Evolutionary conservation across 2,888 invertebrate species (phyloP).

Genomic region (Zygaena filipendulae): DNA sequence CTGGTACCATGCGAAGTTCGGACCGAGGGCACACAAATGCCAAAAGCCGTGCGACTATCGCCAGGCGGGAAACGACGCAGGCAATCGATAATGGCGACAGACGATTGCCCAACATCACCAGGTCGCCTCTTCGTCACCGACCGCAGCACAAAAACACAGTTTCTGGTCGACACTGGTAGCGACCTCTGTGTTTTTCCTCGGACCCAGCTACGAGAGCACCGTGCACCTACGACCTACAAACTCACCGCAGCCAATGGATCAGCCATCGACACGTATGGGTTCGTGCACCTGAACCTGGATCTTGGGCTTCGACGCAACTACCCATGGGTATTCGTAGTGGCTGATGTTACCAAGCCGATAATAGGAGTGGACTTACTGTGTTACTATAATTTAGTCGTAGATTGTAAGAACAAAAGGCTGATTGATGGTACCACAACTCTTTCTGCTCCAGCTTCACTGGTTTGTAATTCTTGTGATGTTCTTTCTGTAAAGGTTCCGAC

Average conservation of each 20-base stretch:
- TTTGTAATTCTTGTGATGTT: constrained; percentile 7
- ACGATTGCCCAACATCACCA: constrained; percentile 2
- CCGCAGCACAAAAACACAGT: constrained; percentile 2
- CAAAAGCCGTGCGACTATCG: constrained; percentile 10
- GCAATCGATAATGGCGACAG: too few relatives aligned
- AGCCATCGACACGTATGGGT: constrained; percentile 20
- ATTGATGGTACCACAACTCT: not conserved
- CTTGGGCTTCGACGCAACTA: constrained; percentile 19
- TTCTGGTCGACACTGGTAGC: too few relatives aligned
- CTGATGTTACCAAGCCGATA: constrained; percentile 21
- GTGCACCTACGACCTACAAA: too few relatives aligned
- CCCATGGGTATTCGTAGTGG: constrained; percentile 20
- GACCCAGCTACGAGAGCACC: too few relatives aligned
- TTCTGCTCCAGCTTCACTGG: not conserved
- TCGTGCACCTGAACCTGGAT: constrained; percentile 13
- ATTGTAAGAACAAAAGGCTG: not conserved
- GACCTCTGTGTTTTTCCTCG: constrained; percentile 8
- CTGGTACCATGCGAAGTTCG: constrained; percentile 17
- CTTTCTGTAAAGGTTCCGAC: not conserved
- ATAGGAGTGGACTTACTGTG: constrained; percentile 19
- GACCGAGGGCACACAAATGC: constrained; percentile 9
- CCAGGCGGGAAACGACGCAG: constrained; percentile 13
- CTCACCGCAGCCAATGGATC: constrained; percentile 20
- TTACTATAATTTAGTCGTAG: constrained; percentile 3
- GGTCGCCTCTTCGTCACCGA: constrained; percentile 3